phyloP scores from a whole-genome alignment of 2,797 vertebrate species.

The Acomys russatus region DNA sequence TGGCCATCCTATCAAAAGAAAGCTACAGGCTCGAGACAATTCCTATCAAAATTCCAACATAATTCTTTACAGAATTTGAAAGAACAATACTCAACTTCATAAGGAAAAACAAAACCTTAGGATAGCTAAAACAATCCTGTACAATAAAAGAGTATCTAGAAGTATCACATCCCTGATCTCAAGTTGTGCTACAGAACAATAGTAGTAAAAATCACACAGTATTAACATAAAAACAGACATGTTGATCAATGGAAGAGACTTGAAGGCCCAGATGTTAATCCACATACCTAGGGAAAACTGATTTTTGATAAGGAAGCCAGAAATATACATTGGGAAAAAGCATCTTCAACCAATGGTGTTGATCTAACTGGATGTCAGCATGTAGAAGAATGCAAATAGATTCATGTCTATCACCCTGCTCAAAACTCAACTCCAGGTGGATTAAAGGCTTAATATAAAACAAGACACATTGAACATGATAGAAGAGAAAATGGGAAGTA shows the following conservation, averaged over 20 bases:
- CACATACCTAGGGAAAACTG: neutral
- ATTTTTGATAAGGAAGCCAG: neutral
- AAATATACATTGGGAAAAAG: neutral
- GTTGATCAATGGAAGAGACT: neutral
- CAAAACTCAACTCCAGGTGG: neutral
- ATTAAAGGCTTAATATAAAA: neutral
- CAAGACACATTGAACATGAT: neutral
- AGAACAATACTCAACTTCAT: neutral
- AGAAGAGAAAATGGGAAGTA: neutral
- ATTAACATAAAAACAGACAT: neutral
- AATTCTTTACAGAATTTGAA: neutral
- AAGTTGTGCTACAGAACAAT: neutral
- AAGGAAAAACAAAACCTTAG: neutral
- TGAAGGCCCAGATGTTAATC: neutral
- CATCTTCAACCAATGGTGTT: neutral
- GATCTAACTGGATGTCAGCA: neutral
- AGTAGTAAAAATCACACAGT: neutral
- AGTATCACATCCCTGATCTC: neutral
- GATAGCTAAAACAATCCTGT: neutral
- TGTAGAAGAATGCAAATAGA: neutral
- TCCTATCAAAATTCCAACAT: neutral
- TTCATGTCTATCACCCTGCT: neutral
- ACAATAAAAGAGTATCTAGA: neutral
- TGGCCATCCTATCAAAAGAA: no score
- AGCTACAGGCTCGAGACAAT: neutral